phyloP scores from a whole-genome alignment of 2,888 invertebrate species.

The Rhimphoctona megacephalus region DNA sequence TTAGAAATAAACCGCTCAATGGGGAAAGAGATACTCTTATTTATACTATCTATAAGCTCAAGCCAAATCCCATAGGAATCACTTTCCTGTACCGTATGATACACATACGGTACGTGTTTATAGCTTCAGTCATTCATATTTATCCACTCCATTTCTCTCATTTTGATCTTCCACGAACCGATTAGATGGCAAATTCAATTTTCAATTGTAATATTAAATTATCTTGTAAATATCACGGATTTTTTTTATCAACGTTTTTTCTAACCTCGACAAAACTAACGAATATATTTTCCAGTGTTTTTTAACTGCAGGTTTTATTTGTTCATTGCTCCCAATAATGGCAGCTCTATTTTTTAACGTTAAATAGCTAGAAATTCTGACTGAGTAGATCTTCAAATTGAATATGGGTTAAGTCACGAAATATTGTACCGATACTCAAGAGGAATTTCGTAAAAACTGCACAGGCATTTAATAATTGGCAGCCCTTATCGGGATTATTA shows the following conservation, averaged over 20 bases:
- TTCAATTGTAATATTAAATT: slow-evolving; percentile 11
- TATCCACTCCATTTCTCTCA: slow-evolving; percentile 6
- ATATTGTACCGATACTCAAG: not conserved
- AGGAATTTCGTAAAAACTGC: not conserved
- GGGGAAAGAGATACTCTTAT: slow-evolving; percentile 5
- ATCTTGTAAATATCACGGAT: not conserved
- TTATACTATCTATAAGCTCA: slow-evolving; percentile 17
- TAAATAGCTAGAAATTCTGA: not conserved
- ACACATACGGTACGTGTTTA: slow-evolving; percentile 22
- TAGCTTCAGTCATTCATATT: slow-evolving; percentile 19
- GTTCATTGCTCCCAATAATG: too few relatives aligned
- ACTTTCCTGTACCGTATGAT: not conserved
- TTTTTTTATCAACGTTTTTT: not conserved
- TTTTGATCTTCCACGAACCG: not conserved
- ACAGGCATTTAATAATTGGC: not conserved
- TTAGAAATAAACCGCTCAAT: slow-evolving; percentile 22
- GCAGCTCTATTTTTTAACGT: too few relatives aligned
- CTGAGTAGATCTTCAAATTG: not conserved
- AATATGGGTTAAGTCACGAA: not conserved
- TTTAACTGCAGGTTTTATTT: too few relatives aligned
- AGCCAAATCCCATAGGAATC: slow-evolving; percentile 32
- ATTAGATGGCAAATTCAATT: not conserved
- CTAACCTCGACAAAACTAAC: too few relatives aligned
- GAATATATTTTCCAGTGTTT: too few relatives aligned
- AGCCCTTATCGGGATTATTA: not conserved